Evolutionary conservation across 2,797 vertebrate genomes (phyloP).

Genomic region (Cryptoblepharus egeriae): DNA sequence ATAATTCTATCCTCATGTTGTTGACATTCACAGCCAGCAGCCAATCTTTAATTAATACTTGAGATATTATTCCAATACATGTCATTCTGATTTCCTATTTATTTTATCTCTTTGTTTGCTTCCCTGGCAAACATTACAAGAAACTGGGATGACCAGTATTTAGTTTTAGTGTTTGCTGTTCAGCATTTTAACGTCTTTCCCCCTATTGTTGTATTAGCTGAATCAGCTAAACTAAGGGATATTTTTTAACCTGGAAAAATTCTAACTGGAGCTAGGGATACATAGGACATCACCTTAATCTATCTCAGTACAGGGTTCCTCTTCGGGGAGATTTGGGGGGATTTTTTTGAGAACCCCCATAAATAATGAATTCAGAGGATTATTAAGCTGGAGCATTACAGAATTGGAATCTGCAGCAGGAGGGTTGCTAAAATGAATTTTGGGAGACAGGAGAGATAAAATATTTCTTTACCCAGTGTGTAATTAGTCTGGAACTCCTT

Average conservation of each 20-base stretch:
- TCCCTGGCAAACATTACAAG: not conserved
- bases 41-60: slow-evolving; percentile 67
- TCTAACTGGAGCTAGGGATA: not conserved
- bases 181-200: not conserved
- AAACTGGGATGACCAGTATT: slow-evolving; percentile 4
- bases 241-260: not conserved
- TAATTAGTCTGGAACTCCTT: too few species aligned
- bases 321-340: too few species aligned
- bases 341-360: too few species aligned
- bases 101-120: not conserved
- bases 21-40: slow-evolving; percentile 53
- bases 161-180: not conserved
- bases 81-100: slow-evolving; percentile 30
- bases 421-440: too few species aligned
- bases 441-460: too few species aligned
- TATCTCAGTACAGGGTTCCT: too few species aligned
- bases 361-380: too few species aligned
- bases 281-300: too few species aligned
- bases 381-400: too few species aligned
- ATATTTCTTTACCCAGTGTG: too few species aligned
- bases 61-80: slow-evolving; percentile 55
- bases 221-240: too few species aligned
- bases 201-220: not conserved
- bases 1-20: slow-evolving; percentile 49
- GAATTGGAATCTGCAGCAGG: too few species aligned